Base-by-base conservation (phyloP, 2,888 invertebrate genomes). In the Apotomis turbidana region DNA sequence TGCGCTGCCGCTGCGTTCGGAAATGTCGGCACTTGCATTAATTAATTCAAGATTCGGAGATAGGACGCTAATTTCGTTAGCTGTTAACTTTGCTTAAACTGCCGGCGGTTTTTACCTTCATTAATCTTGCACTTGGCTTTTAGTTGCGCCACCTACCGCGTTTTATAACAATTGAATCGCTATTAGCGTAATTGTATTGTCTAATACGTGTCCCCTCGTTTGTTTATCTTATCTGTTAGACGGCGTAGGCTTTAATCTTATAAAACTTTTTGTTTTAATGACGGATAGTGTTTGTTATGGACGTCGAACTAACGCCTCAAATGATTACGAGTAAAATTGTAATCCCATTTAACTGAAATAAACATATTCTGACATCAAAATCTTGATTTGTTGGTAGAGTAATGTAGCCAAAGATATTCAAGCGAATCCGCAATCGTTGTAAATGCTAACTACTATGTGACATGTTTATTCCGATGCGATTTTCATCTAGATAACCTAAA, bases 21-120 rank as follows among this genome's bases (percentile, higher is more conserved):
- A 79, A 83, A 83, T 83, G 85, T 74, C 76, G 78, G 81, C 85
- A 84, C 85, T 85, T 87, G 88, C 79, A 83, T 88, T 90, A 93
- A 92, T 93, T 93, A 93, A 93, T 92, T 92, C 90, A 86, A 87
- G 92, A 93, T 92, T 87, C 90, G 87, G 88, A 90, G 93, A 93
- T 93, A 91, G 85, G 84, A 84, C 79, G 84, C 90, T 92, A 92
- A 93, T 93, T 93, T 87, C 80, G 91, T 91, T 92, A 91, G 88
- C 87, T 88, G 89, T 90, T 88, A 89, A 88, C 83, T 90, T 90
- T 84, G 85, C 81, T 89, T 90, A 88, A 90, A 88, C 83, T 86
- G 86, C 87, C 85, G 83, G 80, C 82, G 81, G 85, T 87, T 90
- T 88, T 85, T 83, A 84, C 81, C 81, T 84, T 83, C 85, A 89